A percentile compares a stretch with the other conserved stretches of the same genome.
phyloP scores from a whole-genome alignment of 2,888 invertebrate genomes.

The Trichogramma evanescens region DNA sequence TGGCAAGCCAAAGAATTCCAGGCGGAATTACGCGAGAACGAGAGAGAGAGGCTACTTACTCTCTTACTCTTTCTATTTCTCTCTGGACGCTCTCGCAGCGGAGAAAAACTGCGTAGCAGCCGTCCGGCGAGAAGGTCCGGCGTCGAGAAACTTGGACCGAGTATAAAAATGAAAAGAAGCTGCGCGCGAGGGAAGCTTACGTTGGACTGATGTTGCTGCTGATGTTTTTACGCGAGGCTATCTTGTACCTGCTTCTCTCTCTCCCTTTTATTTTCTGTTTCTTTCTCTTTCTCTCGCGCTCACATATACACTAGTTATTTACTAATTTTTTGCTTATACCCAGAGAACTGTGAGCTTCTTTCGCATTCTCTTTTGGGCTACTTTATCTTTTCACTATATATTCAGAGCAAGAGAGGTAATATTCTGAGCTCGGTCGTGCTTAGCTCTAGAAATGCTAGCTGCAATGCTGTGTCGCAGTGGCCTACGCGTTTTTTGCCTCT shows the following conservation, averaged over 20 bases:
- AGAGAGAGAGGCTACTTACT: background rate
- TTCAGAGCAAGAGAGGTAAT: constrained; percentile 3
- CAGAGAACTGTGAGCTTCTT: background rate
- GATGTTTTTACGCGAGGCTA: background rate
- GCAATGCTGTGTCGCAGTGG: no score
- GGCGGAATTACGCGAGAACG: background rate
- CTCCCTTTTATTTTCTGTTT: background rate
- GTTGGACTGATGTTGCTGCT: background rate
- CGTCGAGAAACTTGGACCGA: no score
- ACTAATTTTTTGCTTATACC: background rate
- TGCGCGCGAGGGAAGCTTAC: background rate
- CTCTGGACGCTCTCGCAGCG: background rate
- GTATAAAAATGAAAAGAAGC: constrained; percentile 11
- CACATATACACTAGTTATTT: no score
- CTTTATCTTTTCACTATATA: constrained; percentile 9
- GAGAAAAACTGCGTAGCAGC: no score
- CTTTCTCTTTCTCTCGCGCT: background rate
- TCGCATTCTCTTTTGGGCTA: constrained; percentile 7
- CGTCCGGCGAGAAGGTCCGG: no score
- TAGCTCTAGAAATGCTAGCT: no score
- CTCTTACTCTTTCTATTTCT: background rate
- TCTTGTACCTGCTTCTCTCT: background rate
- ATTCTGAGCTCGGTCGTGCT: background rate
- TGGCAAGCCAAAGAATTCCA: constrained; percentile 15
- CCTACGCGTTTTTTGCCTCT: no score